phyloP scores from a whole-genome alignment of 2,888 invertebrate species.

The Agrotis exclamationis region DNA sequence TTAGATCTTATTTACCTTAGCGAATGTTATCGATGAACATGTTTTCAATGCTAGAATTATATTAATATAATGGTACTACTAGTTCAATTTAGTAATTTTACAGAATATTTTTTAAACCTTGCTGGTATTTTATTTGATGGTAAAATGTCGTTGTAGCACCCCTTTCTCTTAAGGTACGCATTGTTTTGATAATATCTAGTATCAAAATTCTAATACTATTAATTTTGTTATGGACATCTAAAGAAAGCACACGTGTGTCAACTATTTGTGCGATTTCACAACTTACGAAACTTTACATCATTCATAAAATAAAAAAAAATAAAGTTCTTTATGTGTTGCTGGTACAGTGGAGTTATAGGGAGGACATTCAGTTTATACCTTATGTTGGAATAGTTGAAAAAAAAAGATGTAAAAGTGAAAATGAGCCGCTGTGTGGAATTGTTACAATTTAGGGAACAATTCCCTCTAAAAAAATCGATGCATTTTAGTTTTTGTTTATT shows the following conservation, averaged over 20 bases:
- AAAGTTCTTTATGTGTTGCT: too few relatives aligned
- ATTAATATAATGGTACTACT: background rate
- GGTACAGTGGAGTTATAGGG: too few relatives aligned
- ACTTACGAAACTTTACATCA: too few relatives aligned
- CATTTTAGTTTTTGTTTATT: background rate
- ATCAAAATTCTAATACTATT: too few relatives aligned
- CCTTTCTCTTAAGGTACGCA: background rate
- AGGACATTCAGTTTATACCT: too few relatives aligned
- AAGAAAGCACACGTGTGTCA: background rate
- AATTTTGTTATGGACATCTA: too few relatives aligned
- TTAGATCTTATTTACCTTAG: slow-evolving; percentile 33
- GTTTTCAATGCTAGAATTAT: slow-evolving; percentile 22
- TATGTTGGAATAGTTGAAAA: too few relatives aligned
- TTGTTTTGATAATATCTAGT: background rate
- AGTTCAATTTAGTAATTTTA: background rate
- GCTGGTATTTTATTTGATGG: background rate
- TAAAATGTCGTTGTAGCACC: background rate
- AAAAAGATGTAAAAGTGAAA: too few relatives aligned
- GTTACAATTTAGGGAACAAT: too few relatives aligned
- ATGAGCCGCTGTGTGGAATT: too few relatives aligned
- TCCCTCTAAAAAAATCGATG: background rate
- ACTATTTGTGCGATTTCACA: background rate
- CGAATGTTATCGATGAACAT: slow-evolving; percentile 48
- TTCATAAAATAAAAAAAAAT: background rate
- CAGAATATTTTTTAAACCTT: background rate